phyloP scores from a whole-genome alignment of 2,797 vertebrate genomes.

The Sebastolobus alascanus region DNA sequence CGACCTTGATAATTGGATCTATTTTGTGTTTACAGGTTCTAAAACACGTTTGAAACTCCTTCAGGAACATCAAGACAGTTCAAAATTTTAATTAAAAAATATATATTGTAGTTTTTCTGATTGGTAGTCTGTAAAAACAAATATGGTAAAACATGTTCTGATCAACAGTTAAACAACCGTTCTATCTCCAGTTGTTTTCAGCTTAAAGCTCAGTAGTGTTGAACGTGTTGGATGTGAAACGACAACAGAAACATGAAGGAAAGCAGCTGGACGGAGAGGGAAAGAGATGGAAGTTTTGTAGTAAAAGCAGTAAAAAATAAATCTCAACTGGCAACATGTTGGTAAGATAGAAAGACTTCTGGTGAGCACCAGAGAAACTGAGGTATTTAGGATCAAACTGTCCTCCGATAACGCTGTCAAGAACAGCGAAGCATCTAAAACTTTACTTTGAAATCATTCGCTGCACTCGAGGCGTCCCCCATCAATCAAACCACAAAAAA shows the following conservation, averaged over 20 bases:
- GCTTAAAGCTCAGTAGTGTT: not conserved
- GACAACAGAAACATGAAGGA: not conserved
- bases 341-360: not conserved
- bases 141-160: not conserved
- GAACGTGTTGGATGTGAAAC: not conserved
- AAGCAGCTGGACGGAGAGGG: not conserved
- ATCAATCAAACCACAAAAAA: conserved; percentile 26
- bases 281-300: not conserved
- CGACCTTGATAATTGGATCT: not conserved
- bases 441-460: conserved; percentile 1
- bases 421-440: not conserved
- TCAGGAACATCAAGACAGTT: not conserved
- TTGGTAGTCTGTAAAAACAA: not conserved
- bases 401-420: not conserved
- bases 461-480: conserved; percentile 10
- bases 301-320: not conserved
- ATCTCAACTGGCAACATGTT: not conserved
- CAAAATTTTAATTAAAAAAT: not conserved
- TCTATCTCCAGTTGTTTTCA: not conserved
- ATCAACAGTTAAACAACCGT: not conserved
- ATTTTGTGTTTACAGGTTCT: not conserved
- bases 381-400: conserved; percentile 37
- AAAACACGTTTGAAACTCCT: not conserved
- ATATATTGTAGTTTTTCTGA: not conserved
- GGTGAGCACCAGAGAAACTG: conserved; percentile 19